These are phyloP conservation scores for rabbit (Oryctolagus cuniculus) DNA, from an alignment of 2,113 vertebrate genomes.

Conservation along the genomic window DNA sequence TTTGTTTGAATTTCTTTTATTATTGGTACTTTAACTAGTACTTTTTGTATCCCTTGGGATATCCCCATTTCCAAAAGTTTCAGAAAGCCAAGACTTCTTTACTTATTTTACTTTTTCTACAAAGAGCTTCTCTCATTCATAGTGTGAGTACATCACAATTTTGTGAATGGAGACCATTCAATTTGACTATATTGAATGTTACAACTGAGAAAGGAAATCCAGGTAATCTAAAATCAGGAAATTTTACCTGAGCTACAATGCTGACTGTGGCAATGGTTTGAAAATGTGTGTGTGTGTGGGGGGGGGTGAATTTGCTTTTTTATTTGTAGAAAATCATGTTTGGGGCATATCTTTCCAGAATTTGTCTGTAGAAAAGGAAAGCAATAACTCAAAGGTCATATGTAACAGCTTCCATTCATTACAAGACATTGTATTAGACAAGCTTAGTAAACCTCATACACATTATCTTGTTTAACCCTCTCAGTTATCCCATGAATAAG, in stretches of 20 bases:
- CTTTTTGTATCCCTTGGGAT: background rate
- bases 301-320: constrained; percentile 45
- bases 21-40: background rate
- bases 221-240: background rate
- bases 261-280: background rate
- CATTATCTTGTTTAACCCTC: background rate
- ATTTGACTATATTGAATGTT: background rate
- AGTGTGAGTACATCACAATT: background rate
- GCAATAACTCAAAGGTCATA: constrained; percentile 75
- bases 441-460: background rate
- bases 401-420: background rate
- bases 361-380: constrained; percentile 78
- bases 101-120: background rate
- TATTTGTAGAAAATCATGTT: constrained; percentile 80
- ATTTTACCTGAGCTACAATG: constrained; percentile 25
- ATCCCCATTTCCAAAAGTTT: background rate
- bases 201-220: background rate
- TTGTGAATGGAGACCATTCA: background rate
- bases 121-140: background rate
- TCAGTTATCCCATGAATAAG: background rate
- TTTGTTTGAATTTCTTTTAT: background rate
- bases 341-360: constrained; percentile 65
- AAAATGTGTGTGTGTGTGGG: background rate
- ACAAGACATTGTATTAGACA: background rate
- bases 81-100: background rate